phyloP scores from a whole-genome alignment of 2,113 vertebrate species.

The Vanacampus margaritifer region DNA sequence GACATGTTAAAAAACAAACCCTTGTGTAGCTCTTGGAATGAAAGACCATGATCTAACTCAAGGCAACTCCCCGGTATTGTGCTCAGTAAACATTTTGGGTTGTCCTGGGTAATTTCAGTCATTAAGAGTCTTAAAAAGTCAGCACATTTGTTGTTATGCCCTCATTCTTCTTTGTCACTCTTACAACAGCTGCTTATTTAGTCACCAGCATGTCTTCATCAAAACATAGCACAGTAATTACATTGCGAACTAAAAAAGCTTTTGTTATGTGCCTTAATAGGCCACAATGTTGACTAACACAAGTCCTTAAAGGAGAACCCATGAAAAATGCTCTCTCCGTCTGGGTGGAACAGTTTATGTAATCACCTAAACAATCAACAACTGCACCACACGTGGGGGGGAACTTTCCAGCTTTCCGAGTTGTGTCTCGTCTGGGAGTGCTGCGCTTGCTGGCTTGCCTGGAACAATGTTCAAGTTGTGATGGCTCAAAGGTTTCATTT shows the following conservation, averaged over 20 bases:
- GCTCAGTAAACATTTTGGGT: neutral
- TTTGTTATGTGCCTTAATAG: constrained; percentile 47
- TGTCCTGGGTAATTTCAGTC: constrained; percentile 7
- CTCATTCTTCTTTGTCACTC: constrained; percentile 24
- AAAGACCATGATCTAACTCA: neutral
- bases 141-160: constrained; percentile 11
- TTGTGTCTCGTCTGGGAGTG: constrained; percentile 36
- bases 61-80: neutral
- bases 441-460: constrained; percentile 46
- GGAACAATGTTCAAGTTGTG: constrained; percentile 23
- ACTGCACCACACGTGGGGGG: constrained; percentile 14
- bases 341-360: constrained; percentile 38
- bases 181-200: constrained; percentile 50
- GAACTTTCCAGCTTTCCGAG: constrained; percentile 41
- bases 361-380: constrained; percentile 52
- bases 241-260: neutral
- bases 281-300: constrained; percentile 46
- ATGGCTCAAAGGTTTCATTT: constrained; percentile 50
- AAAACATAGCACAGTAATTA: constrained; percentile 38
- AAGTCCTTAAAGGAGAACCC: constrained; percentile 35
- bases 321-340: constrained; percentile 31
- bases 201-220: constrained; percentile 40
- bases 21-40: neutral
- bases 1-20: neutral
- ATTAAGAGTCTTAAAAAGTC: neutral